A percentile compares a stretch with the other conserved stretches of the same genome.
Evolutionary conservation across 2,113 vertebrate species (phyloP).

Genomic region (Hippotragus niger): DNA sequence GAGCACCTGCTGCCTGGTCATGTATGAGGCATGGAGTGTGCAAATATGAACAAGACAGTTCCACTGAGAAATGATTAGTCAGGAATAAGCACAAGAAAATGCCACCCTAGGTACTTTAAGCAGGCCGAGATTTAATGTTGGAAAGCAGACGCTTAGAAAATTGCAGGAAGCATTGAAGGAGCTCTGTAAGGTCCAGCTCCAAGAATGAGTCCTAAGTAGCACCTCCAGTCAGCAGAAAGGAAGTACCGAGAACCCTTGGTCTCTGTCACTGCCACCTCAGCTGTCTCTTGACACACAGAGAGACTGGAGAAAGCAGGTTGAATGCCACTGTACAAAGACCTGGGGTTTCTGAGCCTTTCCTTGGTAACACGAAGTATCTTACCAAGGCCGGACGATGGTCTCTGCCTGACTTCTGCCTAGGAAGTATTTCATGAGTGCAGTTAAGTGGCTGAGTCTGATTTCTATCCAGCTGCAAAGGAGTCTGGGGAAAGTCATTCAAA

Average conservation of each 20-base stretch:
- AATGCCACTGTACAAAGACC: neutral
- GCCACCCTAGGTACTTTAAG: neutral
- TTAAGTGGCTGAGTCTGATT: neutral
- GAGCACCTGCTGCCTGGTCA: constrained; percentile 6
- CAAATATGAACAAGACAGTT: neutral
- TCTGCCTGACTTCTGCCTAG: neutral
- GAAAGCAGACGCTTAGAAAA: neutral
- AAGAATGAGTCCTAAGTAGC: neutral
- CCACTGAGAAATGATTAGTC: neutral
- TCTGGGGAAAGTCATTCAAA: neutral
- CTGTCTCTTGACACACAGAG: neutral
- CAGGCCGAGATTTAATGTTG: neutral
- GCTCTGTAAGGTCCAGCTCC: neutral
- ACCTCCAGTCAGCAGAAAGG: neutral
- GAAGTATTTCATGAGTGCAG: neutral
- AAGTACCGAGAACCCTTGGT: neutral
- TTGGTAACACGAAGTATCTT: neutral
- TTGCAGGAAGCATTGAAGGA: neutral
- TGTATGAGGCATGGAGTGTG: neutral
- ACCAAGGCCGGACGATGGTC: neutral
- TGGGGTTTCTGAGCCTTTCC: neutral
- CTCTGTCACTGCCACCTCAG: fast-evolving
- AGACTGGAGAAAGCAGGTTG: neutral
- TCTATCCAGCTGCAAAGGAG: neutral
- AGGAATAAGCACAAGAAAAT: neutral